These are phyloP conservation scores for Microcebus tavaratra DNA, from an alignment of 2,113 vertebrate genomes.

Conservation along the genomic window DNA sequence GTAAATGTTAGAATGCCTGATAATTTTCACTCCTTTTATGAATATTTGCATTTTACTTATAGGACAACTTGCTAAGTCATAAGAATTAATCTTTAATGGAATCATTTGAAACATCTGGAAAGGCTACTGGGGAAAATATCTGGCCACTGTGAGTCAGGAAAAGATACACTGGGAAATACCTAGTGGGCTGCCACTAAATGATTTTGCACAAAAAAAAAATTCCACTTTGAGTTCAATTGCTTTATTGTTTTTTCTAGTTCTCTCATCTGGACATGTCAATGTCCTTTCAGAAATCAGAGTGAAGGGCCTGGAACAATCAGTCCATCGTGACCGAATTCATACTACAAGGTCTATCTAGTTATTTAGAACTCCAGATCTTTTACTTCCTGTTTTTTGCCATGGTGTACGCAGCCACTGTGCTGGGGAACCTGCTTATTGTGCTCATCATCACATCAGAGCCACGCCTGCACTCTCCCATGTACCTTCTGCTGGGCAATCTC, in stretches of 20 bases:
- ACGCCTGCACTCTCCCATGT: conserved; percentile 27
- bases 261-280: neutral
- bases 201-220: neutral
- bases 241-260: conserved; percentile 7
- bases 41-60: neutral
- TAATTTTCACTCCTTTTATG: neutral
- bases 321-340: conserved; percentile 22
- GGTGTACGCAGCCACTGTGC: neutral
- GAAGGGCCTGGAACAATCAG: conserved; percentile 52
- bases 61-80: neutral
- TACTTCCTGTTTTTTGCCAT: conserved; percentile 30
- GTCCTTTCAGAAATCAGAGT: neutral
- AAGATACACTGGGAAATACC: neutral
- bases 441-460: conserved; percentile 26
- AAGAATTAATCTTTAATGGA: neutral
- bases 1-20: neutral
- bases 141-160: neutral
- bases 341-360: conserved; percentile 15
- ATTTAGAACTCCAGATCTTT: conserved; percentile 28
- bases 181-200: neutral
- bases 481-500: conserved; percentile 53
- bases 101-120: neutral
- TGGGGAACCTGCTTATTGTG: conserved; percentile 48
- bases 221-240: neutral
- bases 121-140: neutral